phyloP scores from a whole-genome alignment of 2,113 vertebrate genomes.

The Apeltes quadracus region DNA sequence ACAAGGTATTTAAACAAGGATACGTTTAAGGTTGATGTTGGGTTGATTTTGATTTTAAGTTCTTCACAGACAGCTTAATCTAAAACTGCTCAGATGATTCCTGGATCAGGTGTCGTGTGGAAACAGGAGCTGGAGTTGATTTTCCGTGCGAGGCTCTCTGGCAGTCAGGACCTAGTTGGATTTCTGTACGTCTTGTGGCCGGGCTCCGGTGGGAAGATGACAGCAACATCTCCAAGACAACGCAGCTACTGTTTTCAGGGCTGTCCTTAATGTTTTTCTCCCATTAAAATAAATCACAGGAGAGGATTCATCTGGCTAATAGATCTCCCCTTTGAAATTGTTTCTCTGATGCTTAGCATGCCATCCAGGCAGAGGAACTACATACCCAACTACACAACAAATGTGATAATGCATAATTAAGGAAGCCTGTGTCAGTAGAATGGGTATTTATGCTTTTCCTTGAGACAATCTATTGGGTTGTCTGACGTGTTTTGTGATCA shows the following conservation, averaged over 20 bases:
- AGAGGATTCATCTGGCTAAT: background rate
- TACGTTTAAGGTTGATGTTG: background rate
- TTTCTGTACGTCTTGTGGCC: slow-evolving; percentile 6
- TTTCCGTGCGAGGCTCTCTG: slow-evolving; percentile 1
- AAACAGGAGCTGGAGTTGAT: slow-evolving; percentile 10
- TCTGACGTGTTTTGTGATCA: background rate
- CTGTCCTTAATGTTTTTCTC: background rate
- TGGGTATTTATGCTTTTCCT: no score
- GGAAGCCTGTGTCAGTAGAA: no score
- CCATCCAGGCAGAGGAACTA: background rate
- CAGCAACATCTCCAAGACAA: background rate
- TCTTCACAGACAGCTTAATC: slow-evolving; percentile 4
- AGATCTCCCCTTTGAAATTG: background rate
- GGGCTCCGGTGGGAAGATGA: background rate
- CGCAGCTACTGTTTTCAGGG: background rate
- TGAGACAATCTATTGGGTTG: background rate
- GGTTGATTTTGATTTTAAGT: slow-evolving; percentile 17
- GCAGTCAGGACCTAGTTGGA: slow-evolving; percentile 5
- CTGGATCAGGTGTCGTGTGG: background rate
- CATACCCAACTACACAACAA: background rate
- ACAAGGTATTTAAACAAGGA: background rate
- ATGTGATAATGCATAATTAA: background rate
- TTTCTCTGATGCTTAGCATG: background rate
- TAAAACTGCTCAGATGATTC: background rate
- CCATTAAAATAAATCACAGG: background rate